Evolutionary conservation across 2,113 vertebrate genomes (phyloP).

Genomic region (Spilogale gracilis): DNA sequence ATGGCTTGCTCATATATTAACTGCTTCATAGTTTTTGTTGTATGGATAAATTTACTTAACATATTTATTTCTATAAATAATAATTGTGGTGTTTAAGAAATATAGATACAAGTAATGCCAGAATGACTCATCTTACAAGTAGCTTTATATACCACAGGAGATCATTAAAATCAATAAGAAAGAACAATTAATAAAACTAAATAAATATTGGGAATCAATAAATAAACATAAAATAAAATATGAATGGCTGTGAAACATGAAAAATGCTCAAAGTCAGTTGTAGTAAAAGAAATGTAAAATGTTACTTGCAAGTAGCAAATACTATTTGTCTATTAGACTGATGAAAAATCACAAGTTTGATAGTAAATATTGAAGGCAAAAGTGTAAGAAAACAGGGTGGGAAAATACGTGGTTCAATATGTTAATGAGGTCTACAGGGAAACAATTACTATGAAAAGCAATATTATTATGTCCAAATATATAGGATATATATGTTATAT

Average conservation of each 20-base stretch:
- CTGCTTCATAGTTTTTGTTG: not conserved
- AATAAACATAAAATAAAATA: not conserved
- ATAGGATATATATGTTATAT: not conserved
- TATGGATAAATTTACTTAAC: not conserved
- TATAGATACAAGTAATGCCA: not conserved
- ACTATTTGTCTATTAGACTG: not conserved
- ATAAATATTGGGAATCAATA: not conserved
- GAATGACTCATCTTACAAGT: not conserved
- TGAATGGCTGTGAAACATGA: not conserved
- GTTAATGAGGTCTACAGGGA: not conserved
- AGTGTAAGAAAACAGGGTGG: not conserved
- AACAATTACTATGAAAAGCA: not conserved
- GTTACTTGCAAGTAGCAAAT: not conserved
- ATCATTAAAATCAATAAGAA: not conserved
- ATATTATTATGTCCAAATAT: not conserved
- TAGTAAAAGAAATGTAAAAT: not conserved
- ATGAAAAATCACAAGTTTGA: not conserved
- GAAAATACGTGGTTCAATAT: not conserved
- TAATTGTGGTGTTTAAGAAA: not conserved
- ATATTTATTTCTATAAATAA: not conserved
- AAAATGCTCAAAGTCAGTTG: not conserved
- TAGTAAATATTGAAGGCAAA: not conserved
- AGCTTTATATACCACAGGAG: not conserved
- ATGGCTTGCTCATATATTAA: not conserved
- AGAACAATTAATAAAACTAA: not conserved